These are phyloP conservation scores for Aplysia californica DNA, from an alignment of 1,140 invertebrate genomes.

Conservation along the genomic window DNA sequence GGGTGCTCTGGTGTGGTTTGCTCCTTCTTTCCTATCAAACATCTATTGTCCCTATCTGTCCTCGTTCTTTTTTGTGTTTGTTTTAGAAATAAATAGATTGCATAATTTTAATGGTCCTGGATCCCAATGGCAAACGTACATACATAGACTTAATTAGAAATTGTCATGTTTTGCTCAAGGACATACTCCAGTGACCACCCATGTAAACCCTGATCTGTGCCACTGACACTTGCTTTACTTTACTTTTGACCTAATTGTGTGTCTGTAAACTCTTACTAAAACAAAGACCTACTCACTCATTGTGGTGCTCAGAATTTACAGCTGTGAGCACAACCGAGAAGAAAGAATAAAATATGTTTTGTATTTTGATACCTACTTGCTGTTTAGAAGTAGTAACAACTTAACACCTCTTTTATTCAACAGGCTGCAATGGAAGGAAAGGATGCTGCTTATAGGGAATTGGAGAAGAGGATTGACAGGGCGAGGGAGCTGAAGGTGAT, in stretches of 20 bases:
- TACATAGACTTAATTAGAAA: neutral
- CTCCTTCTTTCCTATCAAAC: no score
- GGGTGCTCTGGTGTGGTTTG: no score
- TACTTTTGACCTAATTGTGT: neutral
- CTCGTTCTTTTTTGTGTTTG: neutral
- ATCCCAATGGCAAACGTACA: no score
- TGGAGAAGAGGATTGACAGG: constrained; percentile 83
- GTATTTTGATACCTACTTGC: neutral
- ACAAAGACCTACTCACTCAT: neutral
- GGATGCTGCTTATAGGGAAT: constrained; percentile 79
- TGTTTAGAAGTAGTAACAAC: no score
- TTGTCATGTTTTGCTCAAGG: neutral
- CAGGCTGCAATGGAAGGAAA: constrained; percentile 69
- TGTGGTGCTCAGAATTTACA: neutral
- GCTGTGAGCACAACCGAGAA: neutral
- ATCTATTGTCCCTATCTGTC: neutral
- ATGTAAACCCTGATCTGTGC: neutral
- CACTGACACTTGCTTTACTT: no score
- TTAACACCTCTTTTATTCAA: no score
- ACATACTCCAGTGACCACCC: neutral
- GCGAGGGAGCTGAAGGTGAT: constrained; percentile 85
- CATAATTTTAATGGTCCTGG: no score
- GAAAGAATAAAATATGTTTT: neutral
- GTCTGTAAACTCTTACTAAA: neutral
- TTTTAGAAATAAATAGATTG: neutral